Evolutionary conservation across 2,888 invertebrate genomes (phyloP).

Genomic region (Pyrochroa serraticornis): DNA sequence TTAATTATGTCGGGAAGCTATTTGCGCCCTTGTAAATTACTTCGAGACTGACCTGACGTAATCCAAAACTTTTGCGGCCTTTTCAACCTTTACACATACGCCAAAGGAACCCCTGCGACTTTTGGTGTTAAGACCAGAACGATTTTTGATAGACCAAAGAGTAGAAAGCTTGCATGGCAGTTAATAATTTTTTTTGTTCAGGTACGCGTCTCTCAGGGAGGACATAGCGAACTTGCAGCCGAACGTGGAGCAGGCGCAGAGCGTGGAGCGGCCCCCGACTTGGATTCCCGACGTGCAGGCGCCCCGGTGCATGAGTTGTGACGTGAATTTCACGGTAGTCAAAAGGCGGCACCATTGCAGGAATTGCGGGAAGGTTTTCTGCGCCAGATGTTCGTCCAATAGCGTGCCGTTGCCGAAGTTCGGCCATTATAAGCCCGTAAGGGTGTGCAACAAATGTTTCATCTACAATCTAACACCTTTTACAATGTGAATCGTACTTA

Average conservation of each 20-base stretch:
- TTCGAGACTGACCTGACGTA: no score
- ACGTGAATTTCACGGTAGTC: conserved; percentile 91
- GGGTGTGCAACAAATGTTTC: conserved; percentile 92
- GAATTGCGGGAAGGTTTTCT: conserved; percentile 97
- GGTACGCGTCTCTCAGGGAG: conserved; percentile 42
- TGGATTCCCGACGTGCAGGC: conserved; percentile 97
- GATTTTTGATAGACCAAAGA: no score
- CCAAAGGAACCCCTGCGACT: no score
- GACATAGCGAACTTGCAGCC: conserved; percentile 41
- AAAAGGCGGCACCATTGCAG: conserved; percentile 95
- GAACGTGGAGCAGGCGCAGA: conserved; percentile 9
- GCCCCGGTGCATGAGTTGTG: conserved; percentile 92
- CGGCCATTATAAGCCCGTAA: conserved; percentile 90
- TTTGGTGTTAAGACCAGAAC: no score
- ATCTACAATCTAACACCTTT: conserved; percentile 73
- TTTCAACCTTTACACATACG: no score
- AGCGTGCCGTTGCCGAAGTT: conserved; percentile 91
- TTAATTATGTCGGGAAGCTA: no score
- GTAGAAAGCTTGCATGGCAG: no score
- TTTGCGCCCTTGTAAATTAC: no score
- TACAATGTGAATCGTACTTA: conserved; percentile 55
- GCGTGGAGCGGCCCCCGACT: conserved; percentile 68
- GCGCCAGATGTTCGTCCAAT: conserved; percentile 91
- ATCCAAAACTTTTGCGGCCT: no score
- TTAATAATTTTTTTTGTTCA: not conserved